These are phyloP conservation scores for Mugil cephalus DNA, from an alignment of 2,113 vertebrate genomes.

Conservation along the genomic window DNA sequence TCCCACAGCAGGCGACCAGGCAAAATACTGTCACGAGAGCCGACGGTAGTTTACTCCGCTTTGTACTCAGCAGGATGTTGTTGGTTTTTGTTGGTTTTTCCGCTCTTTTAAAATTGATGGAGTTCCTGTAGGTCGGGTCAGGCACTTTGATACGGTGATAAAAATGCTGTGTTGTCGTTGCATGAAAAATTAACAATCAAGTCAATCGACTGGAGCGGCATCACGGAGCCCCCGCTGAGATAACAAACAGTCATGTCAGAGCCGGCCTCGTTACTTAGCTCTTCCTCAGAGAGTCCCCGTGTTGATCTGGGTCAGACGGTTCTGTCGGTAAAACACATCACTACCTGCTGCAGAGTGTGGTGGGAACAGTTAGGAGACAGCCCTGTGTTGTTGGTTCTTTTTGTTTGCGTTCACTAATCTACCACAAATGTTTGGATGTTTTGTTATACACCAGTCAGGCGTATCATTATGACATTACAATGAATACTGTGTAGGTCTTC, in stretches of 20 bases:
- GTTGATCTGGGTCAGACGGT: slow-evolving; percentile 40
- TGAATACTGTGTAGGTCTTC: neutral
- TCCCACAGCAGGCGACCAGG: neutral
- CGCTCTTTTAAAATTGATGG: slow-evolving; percentile 9
- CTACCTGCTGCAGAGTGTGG: neutral
- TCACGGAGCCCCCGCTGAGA: slow-evolving; percentile 39
- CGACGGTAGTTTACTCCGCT: neutral
- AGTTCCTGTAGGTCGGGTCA: slow-evolving; percentile 25
- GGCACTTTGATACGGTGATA: slow-evolving; percentile 30
- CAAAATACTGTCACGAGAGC: slow-evolving; percentile 6
- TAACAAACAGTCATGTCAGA: slow-evolving; percentile 48
- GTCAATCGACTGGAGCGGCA: slow-evolving; percentile 30
- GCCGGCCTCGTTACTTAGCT: slow-evolving; percentile 54
- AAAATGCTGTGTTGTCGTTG: slow-evolving; percentile 24
- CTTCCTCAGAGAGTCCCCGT: slow-evolving; percentile 36
- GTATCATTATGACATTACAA: too few relatives aligned
- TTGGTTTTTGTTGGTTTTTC: neutral
- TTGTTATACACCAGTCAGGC: neutral
- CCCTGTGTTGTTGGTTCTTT: neutral
- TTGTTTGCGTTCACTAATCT: neutral
- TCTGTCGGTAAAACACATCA: slow-evolving; percentile 5
- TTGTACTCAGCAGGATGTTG: neutral
- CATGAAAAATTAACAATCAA: slow-evolving; percentile 42
- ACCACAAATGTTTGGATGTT: neutral
- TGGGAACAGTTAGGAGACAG: neutral